phyloP scores from a whole-genome alignment of 2,113 vertebrate species.

The Labrus mixtus region DNA sequence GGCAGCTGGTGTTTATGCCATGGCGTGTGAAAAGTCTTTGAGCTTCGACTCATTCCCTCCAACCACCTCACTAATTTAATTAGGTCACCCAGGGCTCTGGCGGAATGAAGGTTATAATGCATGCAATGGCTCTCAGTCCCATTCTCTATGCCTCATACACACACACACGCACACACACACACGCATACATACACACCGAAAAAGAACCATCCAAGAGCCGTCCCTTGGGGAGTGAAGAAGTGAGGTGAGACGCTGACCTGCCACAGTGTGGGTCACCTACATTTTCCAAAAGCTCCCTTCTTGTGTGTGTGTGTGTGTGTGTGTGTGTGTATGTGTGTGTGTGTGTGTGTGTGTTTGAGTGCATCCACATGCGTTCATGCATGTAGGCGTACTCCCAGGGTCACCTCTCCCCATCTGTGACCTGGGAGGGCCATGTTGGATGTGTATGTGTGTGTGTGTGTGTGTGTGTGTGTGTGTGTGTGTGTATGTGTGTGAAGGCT shows the following conservation, averaged over 20 bases:
- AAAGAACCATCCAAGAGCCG: slow-evolving; percentile 34
- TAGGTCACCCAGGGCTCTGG: slow-evolving; percentile 66
- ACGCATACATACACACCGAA: slow-evolving; percentile 38
- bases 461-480: slow-evolving; percentile 25
- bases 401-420: slow-evolving; percentile 50
- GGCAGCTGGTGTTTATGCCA: slow-evolving; percentile 62
- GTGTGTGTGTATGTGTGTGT: slow-evolving; percentile 46
- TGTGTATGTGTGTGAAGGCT: slow-evolving; percentile 28
- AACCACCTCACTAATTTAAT: slow-evolving; percentile 72
- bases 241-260: slow-evolving; percentile 73
- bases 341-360: slow-evolving; percentile 47
- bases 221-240: slow-evolving; percentile 64
- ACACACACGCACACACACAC: slow-evolving; percentile 40
- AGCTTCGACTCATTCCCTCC: slow-evolving; percentile 62
- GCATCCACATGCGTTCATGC: slow-evolving; percentile 63
- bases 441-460: slow-evolving; percentile 26
- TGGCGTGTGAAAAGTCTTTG: slow-evolving; percentile 56
- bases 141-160: slow-evolving; percentile 39
- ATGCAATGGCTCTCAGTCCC: slow-evolving; percentile 48
- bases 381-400: slow-evolving; percentile 61
- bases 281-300: slow-evolving; percentile 35
- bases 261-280: slow-evolving; percentile 61
- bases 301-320: slow-evolving; percentile 45
- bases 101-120: slow-evolving; percentile 68
- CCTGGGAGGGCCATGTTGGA: slow-evolving; percentile 38